Conservation (phyloP, 2,888 invertebrate species). For the Margaritifera margaritifera region DNA sequence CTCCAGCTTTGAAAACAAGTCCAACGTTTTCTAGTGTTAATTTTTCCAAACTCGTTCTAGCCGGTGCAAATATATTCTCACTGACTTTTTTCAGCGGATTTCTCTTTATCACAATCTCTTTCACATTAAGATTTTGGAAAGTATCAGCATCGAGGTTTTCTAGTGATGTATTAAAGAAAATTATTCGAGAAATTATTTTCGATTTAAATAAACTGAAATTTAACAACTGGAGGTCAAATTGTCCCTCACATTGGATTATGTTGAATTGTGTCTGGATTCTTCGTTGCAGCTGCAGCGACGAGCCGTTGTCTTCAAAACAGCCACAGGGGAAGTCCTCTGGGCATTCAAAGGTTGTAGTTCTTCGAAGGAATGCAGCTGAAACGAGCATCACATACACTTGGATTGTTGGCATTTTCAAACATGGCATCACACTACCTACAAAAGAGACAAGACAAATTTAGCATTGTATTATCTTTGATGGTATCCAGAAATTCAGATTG, state of each 20-base stretch:
- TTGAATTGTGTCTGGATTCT: constrained; percentile 8
- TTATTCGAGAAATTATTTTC: constrained; percentile 16
- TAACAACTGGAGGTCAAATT: constrained; percentile 5
- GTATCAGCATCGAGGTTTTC: constrained; percentile 3
- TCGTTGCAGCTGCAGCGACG: background rate
- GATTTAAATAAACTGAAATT: constrained; percentile 17
- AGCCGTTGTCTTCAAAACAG: constrained; percentile 17
- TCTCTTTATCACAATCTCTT: constrained; percentile 18
- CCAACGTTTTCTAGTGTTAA: constrained; percentile 23
- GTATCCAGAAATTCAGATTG: no score
- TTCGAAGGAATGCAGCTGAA: no score
- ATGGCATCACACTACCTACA: no score
- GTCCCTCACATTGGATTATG: constrained; percentile 24
- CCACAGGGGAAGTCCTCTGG: constrained; percentile 26
- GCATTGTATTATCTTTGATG: no score
- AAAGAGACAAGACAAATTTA: no score
- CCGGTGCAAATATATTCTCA: constrained; percentile 14
- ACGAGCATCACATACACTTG: no score
- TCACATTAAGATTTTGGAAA: constrained; percentile 18
- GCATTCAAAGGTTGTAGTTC: constrained; percentile 15
- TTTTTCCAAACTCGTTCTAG: constrained; percentile 11
- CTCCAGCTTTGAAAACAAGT: constrained; percentile 7
- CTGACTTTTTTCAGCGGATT: constrained; percentile 12
- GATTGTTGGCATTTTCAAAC: no score
- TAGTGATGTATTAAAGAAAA: constrained; percentile 20